Percentiles rank a stretch among this genome's conserved stretches.
Evolutionary conservation across 2,888 invertebrate genomes (phyloP).

Genomic region (Lepidocyrtoides sp.): DNA sequence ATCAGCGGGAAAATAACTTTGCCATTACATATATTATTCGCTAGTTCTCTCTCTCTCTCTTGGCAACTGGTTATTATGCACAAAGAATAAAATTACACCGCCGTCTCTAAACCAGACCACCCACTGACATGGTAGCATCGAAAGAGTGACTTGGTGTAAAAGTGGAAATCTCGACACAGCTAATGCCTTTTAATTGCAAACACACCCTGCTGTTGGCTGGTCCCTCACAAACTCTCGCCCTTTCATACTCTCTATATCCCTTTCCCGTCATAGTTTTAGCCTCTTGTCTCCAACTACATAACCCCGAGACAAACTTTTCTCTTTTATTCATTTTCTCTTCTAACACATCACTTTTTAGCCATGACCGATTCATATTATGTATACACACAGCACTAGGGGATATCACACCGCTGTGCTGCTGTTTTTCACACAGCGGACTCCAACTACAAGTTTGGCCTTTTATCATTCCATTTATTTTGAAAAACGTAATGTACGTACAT

Average conservation of each 20-base stretch:
- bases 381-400: background rate
- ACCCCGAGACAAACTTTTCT: conserved; percentile 28
- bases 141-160: background rate
- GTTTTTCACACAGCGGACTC: background rate
- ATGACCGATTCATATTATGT: conserved; percentile 2
- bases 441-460: background rate
- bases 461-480: background rate
- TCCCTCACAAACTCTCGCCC: conserved; percentile 1
- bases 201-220: conserved; percentile 80
- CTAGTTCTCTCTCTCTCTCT: background rate
- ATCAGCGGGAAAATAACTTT: background rate
- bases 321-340: conserved; percentile 17
- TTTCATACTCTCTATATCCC: background rate
- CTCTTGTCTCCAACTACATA: background rate
- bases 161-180: conserved; percentile 58
- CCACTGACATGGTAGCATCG: background rate
- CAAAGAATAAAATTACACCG: conserved; percentile 17
- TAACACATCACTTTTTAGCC: background rate
- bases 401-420: background rate
- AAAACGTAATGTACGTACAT: too few species aligned
- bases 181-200: conserved; percentile 81
- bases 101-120: conserved; percentile 56
- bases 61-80: background rate
- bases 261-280: background rate
- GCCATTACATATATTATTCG: conserved; percentile 17